phyloP scores from a whole-genome alignment of 30 jellyfish, hydroid and myxozoan genomes.

The Cassiopea andromeda region DNA sequence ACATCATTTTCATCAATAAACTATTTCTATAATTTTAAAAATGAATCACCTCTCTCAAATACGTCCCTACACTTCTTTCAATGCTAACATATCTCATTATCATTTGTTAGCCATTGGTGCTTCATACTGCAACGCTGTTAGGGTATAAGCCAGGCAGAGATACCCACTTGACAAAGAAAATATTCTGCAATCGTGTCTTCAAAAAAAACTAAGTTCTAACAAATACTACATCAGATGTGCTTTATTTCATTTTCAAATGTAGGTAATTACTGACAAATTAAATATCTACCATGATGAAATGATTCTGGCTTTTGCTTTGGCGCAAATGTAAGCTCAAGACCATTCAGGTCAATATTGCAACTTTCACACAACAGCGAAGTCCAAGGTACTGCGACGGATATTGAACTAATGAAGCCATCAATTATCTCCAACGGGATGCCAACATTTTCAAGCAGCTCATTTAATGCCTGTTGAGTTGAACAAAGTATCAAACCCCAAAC shows the following conservation, averaged over 20 bases:
- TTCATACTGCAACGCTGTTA: too few species aligned
- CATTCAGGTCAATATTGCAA: slow-evolving; percentile 92
- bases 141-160: too few species aligned
- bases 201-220: too few species aligned
- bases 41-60: too few species aligned
- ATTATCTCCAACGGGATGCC: slow-evolving; percentile 92
- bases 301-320: slow-evolving; percentile 73
- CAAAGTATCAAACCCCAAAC: background rate
- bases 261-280: too few species aligned
- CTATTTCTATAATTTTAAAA: too few species aligned
- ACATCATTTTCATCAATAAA: too few species aligned
- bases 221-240: background rate
- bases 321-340: slow-evolving; percentile 86
- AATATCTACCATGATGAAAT: slow-evolving; percentile 59
- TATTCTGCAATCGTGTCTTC: too few species aligned
- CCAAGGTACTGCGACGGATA: slow-evolving; percentile 97
- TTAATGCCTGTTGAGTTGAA: slow-evolving; percentile 76
- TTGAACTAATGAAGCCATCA: slow-evolving; percentile 93
- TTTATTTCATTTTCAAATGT: background rate
- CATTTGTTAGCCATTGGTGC: too few species aligned
- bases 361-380: slow-evolving; percentile 90
- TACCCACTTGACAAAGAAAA: too few species aligned
- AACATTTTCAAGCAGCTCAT: slow-evolving; percentile 86
- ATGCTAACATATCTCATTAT: too few species aligned
- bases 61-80: too few species aligned